These are phyloP conservation scores for Lordiphosa collinella DNA, from an alignment of 1,140 invertebrate genomes.

Conservation along the genomic window DNA sequence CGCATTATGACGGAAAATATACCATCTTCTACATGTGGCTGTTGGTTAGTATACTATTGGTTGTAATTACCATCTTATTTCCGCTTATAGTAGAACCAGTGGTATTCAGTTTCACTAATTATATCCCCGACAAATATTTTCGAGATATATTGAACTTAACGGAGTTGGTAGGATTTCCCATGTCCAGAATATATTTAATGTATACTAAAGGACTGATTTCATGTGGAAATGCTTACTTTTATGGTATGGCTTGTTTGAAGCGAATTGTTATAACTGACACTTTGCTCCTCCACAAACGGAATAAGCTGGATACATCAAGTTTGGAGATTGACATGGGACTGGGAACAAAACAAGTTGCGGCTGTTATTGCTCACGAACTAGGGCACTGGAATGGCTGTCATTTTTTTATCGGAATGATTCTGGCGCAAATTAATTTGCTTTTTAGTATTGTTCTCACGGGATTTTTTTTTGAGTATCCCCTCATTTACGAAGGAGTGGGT, in stretches of 20 bases:
- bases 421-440: background rate
- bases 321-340: background rate
- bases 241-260: background rate
- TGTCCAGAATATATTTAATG: constrained; percentile 3
- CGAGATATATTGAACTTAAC: background rate
- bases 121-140: background rate
- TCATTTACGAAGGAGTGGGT: constrained; percentile 2
- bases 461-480: background rate
- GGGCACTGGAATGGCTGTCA: background rate
- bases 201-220: background rate
- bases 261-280: constrained; percentile 1
- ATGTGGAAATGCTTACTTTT: constrained; percentile 4
- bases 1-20: background rate
- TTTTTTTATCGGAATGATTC: background rate
- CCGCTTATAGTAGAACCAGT: background rate
- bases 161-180: background rate
- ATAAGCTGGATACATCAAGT: background rate
- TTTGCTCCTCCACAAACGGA: background rate
- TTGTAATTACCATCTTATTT: background rate
- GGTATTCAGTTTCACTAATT: background rate
- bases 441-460: background rate
- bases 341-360: background rate
- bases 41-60: background rate
- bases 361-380: background rate
- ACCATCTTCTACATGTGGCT: constrained; percentile 1